Base-by-base conservation (phyloP, 2,888 invertebrate genomes). In the Thysanoteuthis rhombus region DNA sequence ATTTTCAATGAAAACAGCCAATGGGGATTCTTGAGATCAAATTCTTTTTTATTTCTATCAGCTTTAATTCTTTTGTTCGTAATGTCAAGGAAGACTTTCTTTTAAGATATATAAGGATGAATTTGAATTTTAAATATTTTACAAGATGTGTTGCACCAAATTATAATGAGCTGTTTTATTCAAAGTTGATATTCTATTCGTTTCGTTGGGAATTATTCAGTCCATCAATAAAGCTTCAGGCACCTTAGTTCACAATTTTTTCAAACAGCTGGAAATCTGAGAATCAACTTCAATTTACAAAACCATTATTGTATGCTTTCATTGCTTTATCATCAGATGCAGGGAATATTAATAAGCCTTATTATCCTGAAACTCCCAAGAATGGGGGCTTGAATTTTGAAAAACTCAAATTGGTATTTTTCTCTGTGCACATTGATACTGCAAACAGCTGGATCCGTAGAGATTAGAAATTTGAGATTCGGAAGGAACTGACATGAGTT, bases 91-190 rank as follows among this genome's bases (percentile, higher is more conserved):
- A 52, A 52, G 52, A 52, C 52, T 25, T 52, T 52, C 25, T 52
- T 52, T 52, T 52, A 52, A 52, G 25, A 52, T 22, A 52, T 52
- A 52, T 52, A 52, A 52, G 25, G n/a, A n/a, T n/a, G 36, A n/a
- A 75, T 75, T 75, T 75, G 75, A 75, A 75, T 75, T 75, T 75
- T 75, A 75, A n/a, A 75, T 75, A 75, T 75, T 75, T 75, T 75
- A 16, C n/a, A 75, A 75, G 75, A 75, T 75, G n/a, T 75, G 36
- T n/a, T 75, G n/a, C n/a, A 75, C 36, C 12, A 75, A 8, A 75
- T 75, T 75, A 75, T 75, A n/a, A 16, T n/a, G 75, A 12, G 36
- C 75, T 36, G n/a, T 36, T n/a, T 75, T 12, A 75, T 52, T 25
- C 52, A 2, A 25, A 52, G 12, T 75, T 75, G 19, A 75, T 75